Conservation (phyloP, 2,113 vertebrate genomes). For the Leucosticte australis region DNA sequence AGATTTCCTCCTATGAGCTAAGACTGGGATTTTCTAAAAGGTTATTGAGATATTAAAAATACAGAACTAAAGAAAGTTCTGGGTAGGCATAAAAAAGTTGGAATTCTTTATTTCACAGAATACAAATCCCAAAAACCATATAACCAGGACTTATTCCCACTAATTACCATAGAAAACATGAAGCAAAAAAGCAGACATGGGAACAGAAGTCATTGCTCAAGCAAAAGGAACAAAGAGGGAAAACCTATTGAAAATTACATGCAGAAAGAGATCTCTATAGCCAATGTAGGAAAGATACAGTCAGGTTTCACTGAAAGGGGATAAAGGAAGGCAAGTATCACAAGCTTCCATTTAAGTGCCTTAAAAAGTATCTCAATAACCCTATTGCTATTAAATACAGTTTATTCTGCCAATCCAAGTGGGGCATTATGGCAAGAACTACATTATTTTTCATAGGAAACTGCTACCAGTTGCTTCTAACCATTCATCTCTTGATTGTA, state of each 20-base stretch:
- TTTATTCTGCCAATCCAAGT: background rate
- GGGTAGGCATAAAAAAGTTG: background rate
- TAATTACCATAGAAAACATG: background rate
- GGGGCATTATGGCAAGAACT: background rate
- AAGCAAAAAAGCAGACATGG: background rate
- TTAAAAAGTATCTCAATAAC: background rate
- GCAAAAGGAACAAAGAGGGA: background rate
- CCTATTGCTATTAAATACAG: background rate
- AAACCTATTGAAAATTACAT: background rate
- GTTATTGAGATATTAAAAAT: background rate
- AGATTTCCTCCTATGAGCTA: background rate
- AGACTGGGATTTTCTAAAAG: background rate
- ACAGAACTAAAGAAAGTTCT: background rate
- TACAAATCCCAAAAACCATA: background rate
- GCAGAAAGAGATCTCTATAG: background rate
- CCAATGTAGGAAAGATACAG: background rate
- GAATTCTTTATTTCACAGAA: background rate
- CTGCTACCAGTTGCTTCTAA: background rate
- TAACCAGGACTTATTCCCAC: background rate
- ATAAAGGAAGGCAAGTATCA: background rate
- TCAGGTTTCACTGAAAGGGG: background rate
- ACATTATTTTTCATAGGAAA: background rate
- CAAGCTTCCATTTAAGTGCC: background rate
- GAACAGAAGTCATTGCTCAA: background rate
- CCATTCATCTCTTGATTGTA: accelerated